Base-by-base conservation (phyloP, 2,888 invertebrate species). In the Caenorhabditis uteleia region DNA sequence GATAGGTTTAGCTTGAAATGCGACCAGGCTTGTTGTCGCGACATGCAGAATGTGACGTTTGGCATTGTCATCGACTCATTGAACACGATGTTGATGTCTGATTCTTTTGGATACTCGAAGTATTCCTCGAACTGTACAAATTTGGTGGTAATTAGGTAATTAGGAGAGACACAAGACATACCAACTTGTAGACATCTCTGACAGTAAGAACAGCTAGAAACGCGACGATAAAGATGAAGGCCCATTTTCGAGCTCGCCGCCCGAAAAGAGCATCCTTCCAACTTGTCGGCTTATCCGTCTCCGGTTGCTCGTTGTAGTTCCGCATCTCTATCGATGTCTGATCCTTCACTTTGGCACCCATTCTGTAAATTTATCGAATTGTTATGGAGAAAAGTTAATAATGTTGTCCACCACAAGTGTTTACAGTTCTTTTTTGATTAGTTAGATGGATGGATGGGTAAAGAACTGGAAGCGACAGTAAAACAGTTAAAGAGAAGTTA, bases 1-100 rank as follows among this genome's bases (percentile, higher is more conserved):
- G 55, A 62, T 7, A 60, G 58, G 47, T 78, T 77, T 44, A 80
- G 39, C 20, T 77, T 71, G 57, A 82, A 79, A 44, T 82, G 82
- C n/a, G 75, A 75, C 74, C 76, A 79, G 8, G 80, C 82, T 57
- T 80, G 80, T 14, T 64, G 56, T 23, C 74, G 61, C 12, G 75
- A 75, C 79, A 82, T 79, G 57, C 82, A 82, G 66, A 82, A 82
- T 1, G 82, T 82, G 40, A 80, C 71, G 55, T 80, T 79, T 10
- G 80, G 80, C 77, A 80, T 70, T 14, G 70, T 75, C 79, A 80
- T 80, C 14, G 80, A 75, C n/a, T 80, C 77, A 49, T 81, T 81
- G 64, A 81, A 79, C 20, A 75, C 66, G 36, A 82, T 77, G 51
- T 77, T 78, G 64, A 82, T 82, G 58, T 82, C 80, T 10, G 81